These are phyloP conservation scores for Genyomyrus donnyi DNA, from an alignment of 2,113 vertebrate species.

Conservation along the genomic window DNA sequence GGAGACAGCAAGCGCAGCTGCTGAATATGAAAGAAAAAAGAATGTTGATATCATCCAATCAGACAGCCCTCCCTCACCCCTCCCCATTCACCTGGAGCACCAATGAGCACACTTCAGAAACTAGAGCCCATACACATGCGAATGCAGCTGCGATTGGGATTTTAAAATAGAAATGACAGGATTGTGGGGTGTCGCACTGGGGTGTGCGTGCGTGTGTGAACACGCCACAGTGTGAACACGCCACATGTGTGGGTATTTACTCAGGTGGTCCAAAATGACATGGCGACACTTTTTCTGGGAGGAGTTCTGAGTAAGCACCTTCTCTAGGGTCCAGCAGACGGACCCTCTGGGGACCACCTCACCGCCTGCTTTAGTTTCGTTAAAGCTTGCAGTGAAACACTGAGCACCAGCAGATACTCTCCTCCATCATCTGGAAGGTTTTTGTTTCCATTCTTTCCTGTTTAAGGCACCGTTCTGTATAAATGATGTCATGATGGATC, in stretches of 20 bases:
- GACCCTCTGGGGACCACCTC: background rate
- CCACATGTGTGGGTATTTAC: background rate
- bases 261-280: background rate
- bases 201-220: background rate
- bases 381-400: background rate
- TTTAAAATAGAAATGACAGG: too few relatives aligned
- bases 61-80: too few relatives aligned
- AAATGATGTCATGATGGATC: background rate
- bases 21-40: too few relatives aligned
- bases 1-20: too few relatives aligned
- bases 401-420: background rate
- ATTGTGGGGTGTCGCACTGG: too few relatives aligned
- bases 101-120: too few relatives aligned
- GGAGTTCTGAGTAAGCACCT: background rate
- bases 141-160: too few relatives aligned
- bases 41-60: too few relatives aligned
- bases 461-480: background rate
- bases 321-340: background rate
- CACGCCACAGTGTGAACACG: background rate
- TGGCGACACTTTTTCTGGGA: background rate
- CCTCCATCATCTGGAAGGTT: background rate
- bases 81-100: too few relatives aligned
- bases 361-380: background rate
- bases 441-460: background rate
- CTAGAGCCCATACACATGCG: too few relatives aligned